These are phyloP conservation scores for Temnothorax curvispinosus DNA, from an alignment of 1,140 invertebrate species.

Conservation along the genomic window DNA sequence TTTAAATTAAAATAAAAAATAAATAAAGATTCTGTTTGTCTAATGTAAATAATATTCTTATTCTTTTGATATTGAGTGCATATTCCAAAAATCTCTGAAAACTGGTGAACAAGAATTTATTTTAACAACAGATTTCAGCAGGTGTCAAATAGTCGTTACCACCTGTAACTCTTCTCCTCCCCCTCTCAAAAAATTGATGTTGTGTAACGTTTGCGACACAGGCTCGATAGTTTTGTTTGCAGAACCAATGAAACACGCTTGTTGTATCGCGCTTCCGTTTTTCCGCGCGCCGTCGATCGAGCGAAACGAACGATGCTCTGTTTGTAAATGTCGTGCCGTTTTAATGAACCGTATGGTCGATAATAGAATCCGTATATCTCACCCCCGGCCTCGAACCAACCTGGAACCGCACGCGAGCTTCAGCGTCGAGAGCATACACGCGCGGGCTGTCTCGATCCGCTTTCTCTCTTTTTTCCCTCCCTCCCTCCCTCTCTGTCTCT, in stretches of 20 bases:
- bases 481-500: slow-evolving; percentile 20
- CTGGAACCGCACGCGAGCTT: slow-evolving; percentile 62
- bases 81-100: not conserved
- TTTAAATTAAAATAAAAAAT: not conserved
- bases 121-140: slow-evolving; percentile 30
- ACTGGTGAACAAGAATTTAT: not conserved
- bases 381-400: slow-evolving; percentile 50
- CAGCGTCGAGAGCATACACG: slow-evolving; percentile 27
- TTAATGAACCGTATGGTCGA: slow-evolving; percentile 70
- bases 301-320: slow-evolving; percentile 48
- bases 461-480: slow-evolving; percentile 27
- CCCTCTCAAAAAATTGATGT: not conserved
- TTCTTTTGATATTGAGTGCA: not conserved
- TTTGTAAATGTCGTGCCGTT: slow-evolving; percentile 65
- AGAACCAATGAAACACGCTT: not conserved
- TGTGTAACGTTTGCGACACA: not conserved
- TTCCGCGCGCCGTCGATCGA: slow-evolving; percentile 27
- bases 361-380: slow-evolving; percentile 73
- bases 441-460: slow-evolving; percentile 5
- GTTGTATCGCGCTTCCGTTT: slow-evolving; percentile 35
- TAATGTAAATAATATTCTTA: not conserved
- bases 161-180: slow-evolving; percentile 18
- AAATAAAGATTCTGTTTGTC: not conserved
- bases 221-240: slow-evolving; percentile 36
- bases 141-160: slow-evolving; percentile 23